Conservation (phyloP, 2,797 vertebrate genomes). For the Brachymystax lenok region DNA sequence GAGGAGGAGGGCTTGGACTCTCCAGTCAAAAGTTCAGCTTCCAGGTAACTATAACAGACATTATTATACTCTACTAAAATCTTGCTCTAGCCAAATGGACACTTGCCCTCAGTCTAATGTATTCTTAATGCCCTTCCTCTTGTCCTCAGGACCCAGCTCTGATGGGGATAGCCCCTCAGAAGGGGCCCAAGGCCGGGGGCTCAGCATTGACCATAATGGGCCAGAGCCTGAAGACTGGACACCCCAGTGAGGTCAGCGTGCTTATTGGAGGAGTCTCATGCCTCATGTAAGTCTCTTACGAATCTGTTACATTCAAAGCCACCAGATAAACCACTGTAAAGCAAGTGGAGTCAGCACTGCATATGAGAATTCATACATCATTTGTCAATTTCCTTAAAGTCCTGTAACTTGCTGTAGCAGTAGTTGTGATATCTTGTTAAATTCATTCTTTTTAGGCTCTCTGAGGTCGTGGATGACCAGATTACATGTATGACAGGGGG, state of each 20-base stretch:
- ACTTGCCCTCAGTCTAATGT: background rate
- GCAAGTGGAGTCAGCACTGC: background rate
- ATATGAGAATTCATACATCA: background rate
- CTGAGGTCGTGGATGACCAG: slow-evolving; percentile 78
- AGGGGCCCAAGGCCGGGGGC: slow-evolving; percentile 90
- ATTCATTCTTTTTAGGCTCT: slow-evolving; percentile 57
- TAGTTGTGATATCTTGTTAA: background rate
- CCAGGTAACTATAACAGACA: slow-evolving; percentile 76
- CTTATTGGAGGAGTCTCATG: slow-evolving; percentile 89
- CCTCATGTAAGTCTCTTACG: slow-evolving; percentile 78
- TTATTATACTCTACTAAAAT: background rate
- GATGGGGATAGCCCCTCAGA: slow-evolving; percentile 82
- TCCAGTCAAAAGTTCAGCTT: slow-evolving; percentile 86
- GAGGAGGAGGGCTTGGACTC: slow-evolving; percentile 83
- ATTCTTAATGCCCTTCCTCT: slow-evolving; percentile 5
- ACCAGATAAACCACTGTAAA: background rate
- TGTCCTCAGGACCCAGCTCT: slow-evolving; percentile 83
- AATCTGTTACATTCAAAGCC: background rate
- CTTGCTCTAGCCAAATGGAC: slow-evolving; percentile 26
- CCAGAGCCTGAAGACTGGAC: slow-evolving; percentile 85
- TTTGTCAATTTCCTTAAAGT: background rate
- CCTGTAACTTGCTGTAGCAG: background rate
- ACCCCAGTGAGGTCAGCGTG: slow-evolving; percentile 82
- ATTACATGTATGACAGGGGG: slow-evolving; percentile 84
- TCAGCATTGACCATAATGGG: slow-evolving; percentile 86